These are phyloP conservation scores for Pecten maximus DNA, from an alignment of 2,888 invertebrate genomes.

Conservation along the genomic window DNA sequence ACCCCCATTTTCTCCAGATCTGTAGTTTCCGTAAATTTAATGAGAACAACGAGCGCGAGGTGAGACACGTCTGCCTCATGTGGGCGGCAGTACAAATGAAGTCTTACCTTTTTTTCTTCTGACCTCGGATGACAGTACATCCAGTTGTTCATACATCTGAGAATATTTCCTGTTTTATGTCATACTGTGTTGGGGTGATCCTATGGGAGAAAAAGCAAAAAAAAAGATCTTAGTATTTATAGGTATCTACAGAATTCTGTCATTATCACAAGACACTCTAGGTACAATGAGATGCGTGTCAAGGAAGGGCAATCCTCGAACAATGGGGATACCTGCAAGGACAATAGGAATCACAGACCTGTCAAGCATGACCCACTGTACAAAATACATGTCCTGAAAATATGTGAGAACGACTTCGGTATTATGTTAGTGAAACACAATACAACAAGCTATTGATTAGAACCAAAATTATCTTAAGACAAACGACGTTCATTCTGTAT, in stretches of 20 bases:
- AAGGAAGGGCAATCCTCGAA: no score
- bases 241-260: background rate
- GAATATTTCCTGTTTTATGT: background rate
- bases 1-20: background rate
- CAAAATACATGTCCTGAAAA: no score
- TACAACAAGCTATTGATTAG: no score
- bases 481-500: no score
- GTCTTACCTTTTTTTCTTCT: constrained; percentile 3
- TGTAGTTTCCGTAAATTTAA: background rate
- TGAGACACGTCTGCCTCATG: background rate
- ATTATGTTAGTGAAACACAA: no score
- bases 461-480: no score
- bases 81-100: background rate
- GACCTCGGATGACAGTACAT: background rate
- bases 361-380: no score
- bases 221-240: background rate
- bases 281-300: no score
- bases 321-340: no score
- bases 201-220: background rate
- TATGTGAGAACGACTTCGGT: no score
- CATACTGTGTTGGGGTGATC: background rate
- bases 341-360: no score
- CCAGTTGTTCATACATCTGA: background rate
- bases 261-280: background rate
- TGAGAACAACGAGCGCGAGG: background rate